phyloP scores from a whole-genome alignment of 2,888 invertebrate genomes.

The Drosophila paramelanica region DNA sequence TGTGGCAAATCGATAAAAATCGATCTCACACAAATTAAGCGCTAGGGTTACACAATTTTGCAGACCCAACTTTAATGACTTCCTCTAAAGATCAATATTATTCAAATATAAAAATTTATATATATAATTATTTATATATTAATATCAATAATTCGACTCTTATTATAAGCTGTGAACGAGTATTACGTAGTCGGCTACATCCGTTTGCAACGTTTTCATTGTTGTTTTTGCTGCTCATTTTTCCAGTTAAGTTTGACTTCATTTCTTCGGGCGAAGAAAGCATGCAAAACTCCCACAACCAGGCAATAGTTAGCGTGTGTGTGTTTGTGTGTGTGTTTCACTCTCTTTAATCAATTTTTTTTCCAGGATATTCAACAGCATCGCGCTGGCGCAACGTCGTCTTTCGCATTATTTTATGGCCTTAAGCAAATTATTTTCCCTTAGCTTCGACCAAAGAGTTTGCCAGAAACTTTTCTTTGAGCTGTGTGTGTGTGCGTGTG shows the following conservation, averaged over 20 bases:
- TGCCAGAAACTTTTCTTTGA: conserved; percentile 59
- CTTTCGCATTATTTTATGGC: conserved; percentile 74
- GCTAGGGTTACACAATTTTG: too few species aligned
- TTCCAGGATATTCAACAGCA: conserved; percentile 20
- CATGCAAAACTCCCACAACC: conserved; percentile 27
- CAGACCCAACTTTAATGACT: too few species aligned
- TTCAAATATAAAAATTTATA: too few species aligned
- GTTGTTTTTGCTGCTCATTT: conserved; percentile 8
- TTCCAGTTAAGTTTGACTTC: conserved; percentile 32
- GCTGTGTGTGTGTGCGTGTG: conserved; percentile 16
- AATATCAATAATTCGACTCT: too few species aligned
- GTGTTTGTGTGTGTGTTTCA: not conserved
- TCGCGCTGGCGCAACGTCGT: conserved; percentile 22
- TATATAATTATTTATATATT: too few species aligned
- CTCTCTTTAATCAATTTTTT: not conserved
- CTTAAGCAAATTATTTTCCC: conserved; percentile 71
- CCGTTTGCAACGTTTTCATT: not conserved
- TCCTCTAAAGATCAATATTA: too few species aligned
- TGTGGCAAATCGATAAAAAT: too few species aligned
- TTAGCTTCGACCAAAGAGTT: conserved; percentile 55
- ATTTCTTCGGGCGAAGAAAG: conserved; percentile 13
- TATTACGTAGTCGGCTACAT: too few species aligned
- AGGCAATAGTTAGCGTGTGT: conserved; percentile 36
- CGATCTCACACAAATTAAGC: too few species aligned
- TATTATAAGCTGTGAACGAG: too few species aligned